Conservation (phyloP, 2,797 vertebrate genomes). For the Leuciscus waleckii region DNA sequence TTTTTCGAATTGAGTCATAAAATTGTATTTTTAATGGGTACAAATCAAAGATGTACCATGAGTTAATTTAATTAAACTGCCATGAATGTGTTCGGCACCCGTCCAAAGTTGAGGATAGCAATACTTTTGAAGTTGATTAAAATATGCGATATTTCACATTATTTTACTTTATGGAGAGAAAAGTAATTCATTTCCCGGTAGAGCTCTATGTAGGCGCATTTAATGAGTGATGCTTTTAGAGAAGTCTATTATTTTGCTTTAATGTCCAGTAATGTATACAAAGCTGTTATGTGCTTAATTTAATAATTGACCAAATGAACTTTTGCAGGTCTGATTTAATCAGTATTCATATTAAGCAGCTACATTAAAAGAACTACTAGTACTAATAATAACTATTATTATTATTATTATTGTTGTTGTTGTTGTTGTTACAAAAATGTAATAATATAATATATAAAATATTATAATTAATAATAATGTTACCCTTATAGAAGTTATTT, state of each 20-base stretch:
- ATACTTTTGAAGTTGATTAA: conserved; percentile 82
- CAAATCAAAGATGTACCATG: conserved; percentile 78
- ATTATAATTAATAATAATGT: background rate
- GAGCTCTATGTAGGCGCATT: conserved; percentile 76
- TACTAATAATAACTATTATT: too few relatives aligned
- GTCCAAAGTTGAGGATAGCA: conserved; percentile 78
- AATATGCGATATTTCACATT: conserved; percentile 85
- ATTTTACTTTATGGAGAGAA: conserved; percentile 81
- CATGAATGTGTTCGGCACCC: conserved; percentile 72
- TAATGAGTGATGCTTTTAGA: conserved; percentile 77
- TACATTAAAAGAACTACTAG: conserved; percentile 51
- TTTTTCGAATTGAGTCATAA: conserved; percentile 79
- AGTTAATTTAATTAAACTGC: conserved; percentile 82
- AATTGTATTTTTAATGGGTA: conserved; percentile 78
- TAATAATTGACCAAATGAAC: conserved; percentile 41
- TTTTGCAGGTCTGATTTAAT: background rate
- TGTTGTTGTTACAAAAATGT: background rate
- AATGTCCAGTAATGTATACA: conserved; percentile 66
- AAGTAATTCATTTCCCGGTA: conserved; percentile 79
- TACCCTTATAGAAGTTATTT: background rate
- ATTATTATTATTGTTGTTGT: background rate
- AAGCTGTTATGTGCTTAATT: conserved; percentile 69
- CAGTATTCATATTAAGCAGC: conserved; percentile 51
- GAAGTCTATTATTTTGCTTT: conserved; percentile 76
- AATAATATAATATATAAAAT: background rate